These are phyloP conservation scores for Noctua pronuba DNA, from an alignment of 2,888 invertebrate genomes.

Conservation along the genomic window DNA sequence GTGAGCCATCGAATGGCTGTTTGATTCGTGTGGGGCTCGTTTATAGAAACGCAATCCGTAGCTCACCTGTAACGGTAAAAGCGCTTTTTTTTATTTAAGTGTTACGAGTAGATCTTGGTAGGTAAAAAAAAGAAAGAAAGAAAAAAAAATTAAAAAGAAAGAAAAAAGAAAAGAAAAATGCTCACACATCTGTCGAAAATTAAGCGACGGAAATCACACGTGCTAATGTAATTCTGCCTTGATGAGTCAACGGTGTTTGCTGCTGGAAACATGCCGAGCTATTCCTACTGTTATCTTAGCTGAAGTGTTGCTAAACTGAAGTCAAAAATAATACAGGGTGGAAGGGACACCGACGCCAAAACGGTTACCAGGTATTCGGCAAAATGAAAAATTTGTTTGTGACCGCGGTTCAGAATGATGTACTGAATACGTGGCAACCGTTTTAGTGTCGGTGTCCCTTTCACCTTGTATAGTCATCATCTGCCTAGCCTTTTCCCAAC, in stretches of 20 bases:
- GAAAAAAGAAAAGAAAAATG: background rate
- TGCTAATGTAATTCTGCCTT: background rate
- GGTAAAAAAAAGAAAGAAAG: no score
- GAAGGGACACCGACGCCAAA: no score
- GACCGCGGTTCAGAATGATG: no score
- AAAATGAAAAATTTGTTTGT: no score
- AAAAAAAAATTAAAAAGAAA: no score
- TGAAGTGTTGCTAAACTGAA: background rate
- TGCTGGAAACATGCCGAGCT: background rate
- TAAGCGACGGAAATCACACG: background rate
- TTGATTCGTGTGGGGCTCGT: conserved; percentile 4
- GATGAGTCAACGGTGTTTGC: background rate
- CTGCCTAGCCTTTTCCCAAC: background rate
- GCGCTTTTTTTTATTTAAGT: background rate
- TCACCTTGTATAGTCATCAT: background rate
- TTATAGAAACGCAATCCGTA: background rate
- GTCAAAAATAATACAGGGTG: background rate
- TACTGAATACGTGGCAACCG: no score
- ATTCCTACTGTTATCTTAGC: background rate
- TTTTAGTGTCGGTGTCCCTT: no score
- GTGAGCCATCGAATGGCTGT: background rate
- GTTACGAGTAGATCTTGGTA: background rate
- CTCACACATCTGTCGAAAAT: background rate
- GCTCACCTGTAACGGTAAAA: background rate
- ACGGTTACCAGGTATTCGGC: no score